Evolutionary conservation across 2,888 invertebrate genomes (phyloP), one percentile per base, ranked within the genome.

Genomic region (Desoria tigrina): DNA sequence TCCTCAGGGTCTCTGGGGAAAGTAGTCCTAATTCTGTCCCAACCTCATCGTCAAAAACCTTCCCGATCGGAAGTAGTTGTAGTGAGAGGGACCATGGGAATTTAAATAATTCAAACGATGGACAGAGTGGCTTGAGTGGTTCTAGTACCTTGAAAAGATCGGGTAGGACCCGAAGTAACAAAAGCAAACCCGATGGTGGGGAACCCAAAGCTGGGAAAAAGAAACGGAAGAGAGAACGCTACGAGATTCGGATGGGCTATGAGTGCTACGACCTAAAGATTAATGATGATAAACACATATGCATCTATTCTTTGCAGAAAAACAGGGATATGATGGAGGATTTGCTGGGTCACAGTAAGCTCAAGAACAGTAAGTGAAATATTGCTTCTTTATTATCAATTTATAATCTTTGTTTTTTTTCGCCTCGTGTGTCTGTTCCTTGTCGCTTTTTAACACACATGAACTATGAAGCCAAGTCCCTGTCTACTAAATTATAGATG

Each of bases 281-380:
- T 53, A 70, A 58, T 62, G 69, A 74, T 61, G 63, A 67, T 66
- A 73, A 66, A 72, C 63, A 68, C 63, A 64, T 74, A 58, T 73
- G 68, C 66, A 74, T 78, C 78, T 80, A 79, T 77, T 79, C 79
- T 73, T 87, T 87, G 69, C 86, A 89, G 88, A 87, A 88, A 82
- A 88, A 89, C 81, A 88, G 87, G 80, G 88, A 88, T 79, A 82
- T 88, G 78, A 88, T 89, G 87, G 88, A 86, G 80, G 88, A 88
- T 77, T 83, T 89, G 74, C 84, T 87, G 58, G 83, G 84, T 69
- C 86, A 84, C 79, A 85, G 85, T 79, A 86, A 86, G 80, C 80
- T 86, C 70, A 86, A 86, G 82, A 86, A 86, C 81, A 86, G 87
- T 86, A 79, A 84, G 86, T 82, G 61, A 23, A 9, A 28, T 23